Percentiles rank a stretch among this genome's conserved stretches.
phyloP scores from a whole-genome alignment of 2,888 invertebrate genomes.

The Meghimatium bilineatum region DNA sequence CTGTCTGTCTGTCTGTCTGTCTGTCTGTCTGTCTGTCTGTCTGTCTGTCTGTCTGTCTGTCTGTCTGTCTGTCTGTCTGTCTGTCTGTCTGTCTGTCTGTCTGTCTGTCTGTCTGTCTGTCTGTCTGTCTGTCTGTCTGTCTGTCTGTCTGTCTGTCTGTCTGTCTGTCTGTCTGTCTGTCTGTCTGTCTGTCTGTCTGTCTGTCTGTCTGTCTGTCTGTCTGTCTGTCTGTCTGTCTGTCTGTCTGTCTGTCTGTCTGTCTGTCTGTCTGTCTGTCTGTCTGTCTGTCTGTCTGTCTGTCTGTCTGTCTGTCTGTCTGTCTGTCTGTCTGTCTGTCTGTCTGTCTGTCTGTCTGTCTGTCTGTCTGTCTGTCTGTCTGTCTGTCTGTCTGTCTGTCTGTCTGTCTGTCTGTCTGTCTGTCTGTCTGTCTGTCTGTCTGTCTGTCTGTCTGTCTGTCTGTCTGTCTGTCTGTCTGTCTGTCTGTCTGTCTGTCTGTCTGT shows the following conservation, averaged over 20 bases:
- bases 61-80: neutral
- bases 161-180: neutral
- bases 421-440: neutral
- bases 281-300: neutral
- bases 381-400: neutral
- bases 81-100: neutral
- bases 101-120: neutral
- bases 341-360: neutral
- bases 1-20: neutral
- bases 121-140: neutral
- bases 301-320: neutral
- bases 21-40: neutral
- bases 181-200: slow-evolving; percentile 2
- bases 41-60: neutral
- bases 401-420: neutral
- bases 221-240: slow-evolving; percentile 1
- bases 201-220: neutral
- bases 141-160: neutral
- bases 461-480: slow-evolving; percentile 1
- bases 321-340: neutral
- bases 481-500: neutral
- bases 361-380: neutral
- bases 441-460: slow-evolving; percentile 12
- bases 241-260: slow-evolving; percentile 1
- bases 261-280: neutral